Conservation (phyloP, 2,797 vertebrate genomes). For the Arnoldichthys spilopterus region DNA sequence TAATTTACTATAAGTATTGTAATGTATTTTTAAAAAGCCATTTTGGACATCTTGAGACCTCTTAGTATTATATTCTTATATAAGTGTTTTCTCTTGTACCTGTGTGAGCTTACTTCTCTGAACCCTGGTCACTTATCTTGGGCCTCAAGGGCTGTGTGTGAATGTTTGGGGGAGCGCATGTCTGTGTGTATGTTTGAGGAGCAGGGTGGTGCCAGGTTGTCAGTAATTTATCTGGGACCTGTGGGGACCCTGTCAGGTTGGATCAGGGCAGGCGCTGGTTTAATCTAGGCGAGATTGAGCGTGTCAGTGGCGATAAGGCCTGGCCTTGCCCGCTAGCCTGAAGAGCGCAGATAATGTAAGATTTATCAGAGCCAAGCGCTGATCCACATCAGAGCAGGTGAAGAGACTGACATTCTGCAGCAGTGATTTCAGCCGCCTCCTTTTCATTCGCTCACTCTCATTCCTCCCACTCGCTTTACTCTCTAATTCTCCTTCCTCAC, state of each 20-base stretch:
- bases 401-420: constrained; percentile 59
- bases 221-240: constrained; percentile 65
- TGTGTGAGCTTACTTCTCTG: constrained; percentile 16
- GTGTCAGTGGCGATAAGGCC: constrained; percentile 75
- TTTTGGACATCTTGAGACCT: neutral
- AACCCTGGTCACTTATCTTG: constrained; percentile 43
- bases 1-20: neutral
- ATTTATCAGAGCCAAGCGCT: constrained; percentile 73
- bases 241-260: constrained; percentile 60
- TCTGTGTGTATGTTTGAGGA: constrained; percentile 45
- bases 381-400: constrained; percentile 66
- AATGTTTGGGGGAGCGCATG: neutral
- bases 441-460: constrained; percentile 36
- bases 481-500: constrained; percentile 40
- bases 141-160: constrained; percentile 15
- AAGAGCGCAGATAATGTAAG: constrained; percentile 76
- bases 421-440: constrained; percentile 57
- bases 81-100: constrained; percentile 6
- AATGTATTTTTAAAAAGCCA: neutral
- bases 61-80: neutral
- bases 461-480: constrained; percentile 20
- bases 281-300: constrained; percentile 77
- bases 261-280: constrained; percentile 68
- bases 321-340: constrained; percentile 72
- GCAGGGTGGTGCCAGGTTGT: constrained; percentile 57